Evolutionary conservation across 2,797 vertebrate species (phyloP), one percentile per base, ranked within the genome.

Genomic region (Poecile montanus): DNA sequence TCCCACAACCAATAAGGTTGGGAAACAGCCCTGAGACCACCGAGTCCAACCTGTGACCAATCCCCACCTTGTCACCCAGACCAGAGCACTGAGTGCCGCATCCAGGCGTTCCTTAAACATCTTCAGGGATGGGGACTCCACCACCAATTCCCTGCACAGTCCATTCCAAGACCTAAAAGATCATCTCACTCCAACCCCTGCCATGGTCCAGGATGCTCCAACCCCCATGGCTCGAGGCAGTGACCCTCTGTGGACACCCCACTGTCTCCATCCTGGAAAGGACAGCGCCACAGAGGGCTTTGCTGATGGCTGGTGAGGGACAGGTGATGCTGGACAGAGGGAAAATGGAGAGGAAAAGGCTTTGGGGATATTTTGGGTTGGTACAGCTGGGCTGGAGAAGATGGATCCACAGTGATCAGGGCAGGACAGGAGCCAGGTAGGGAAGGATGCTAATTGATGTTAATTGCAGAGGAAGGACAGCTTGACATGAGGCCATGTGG

Each of bases 401-500:
- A 7, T 21, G 40, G 54, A 3, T 29, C 32, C 66, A 21, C 6
- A 13, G 5, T 1, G 2, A 0, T 5, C 30, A 83, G 40, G 13
- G 19, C 51, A 80, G 44, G 17, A 8, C 26, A 75, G 61, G 34
- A 84, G 38, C 2, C 0, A 12, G 44, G 23, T 3, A 12, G 9
- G 22, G 44, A 65, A 42, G 30, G 38, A 23, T 11, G 16, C 2
- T 42, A 13, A 45, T 4, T 67, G 13, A 6, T 27, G 23, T 3
- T 17, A 16, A 38, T 4, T 77, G 27, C 42, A 92, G 71, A 14
- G 1, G 9, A 42, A 56, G 23, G 13, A 51, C 19, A 78, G 30
- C 8, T 15, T 6, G 2, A 3, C 0, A 0, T 4, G 27, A 74
- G n/a, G 14, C 38, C 9, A 9, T 0, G 4, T 6, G 34, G 38